Conservation (phyloP, 2,888 invertebrate species). For the Drosophila melanocephala region DNA sequence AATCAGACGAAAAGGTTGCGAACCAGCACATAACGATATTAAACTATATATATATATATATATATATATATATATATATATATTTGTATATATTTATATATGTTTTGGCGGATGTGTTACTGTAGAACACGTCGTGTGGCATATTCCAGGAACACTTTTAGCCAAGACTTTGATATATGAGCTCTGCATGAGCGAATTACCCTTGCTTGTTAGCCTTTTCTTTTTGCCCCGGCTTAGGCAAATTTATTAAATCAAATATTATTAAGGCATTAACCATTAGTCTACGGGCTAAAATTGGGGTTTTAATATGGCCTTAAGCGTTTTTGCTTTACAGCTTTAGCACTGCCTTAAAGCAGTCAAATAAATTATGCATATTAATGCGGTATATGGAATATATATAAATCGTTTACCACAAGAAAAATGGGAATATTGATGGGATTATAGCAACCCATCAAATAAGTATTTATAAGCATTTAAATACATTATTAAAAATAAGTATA, state of each 20-base stretch:
- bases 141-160: background rate
- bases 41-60: constrained; percentile 20
- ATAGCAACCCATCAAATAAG: background rate
- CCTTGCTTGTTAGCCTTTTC: background rate
- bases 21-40: constrained; percentile 32
- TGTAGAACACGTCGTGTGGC: background rate
- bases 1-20: background rate
- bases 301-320: background rate
- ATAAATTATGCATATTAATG: background rate
- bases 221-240: background rate
- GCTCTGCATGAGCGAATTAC: constrained; percentile 6
- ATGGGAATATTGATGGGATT: background rate
- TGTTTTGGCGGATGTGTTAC: background rate
- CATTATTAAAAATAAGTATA: background rate
- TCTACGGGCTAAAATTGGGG: background rate
- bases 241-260: constrained; percentile 19
- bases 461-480: background rate
- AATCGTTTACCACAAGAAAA: background rate
- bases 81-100: background rate
- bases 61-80: background rate
- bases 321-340: background rate
- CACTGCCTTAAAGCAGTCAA: background rate
- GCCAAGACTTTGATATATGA: constrained; percentile 24
- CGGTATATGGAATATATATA: background rate
- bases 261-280: background rate